These are phyloP conservation scores for Hyposmocoma kahamanoa DNA, from an alignment of 1,140 invertebrate species.

Conservation along the genomic window DNA sequence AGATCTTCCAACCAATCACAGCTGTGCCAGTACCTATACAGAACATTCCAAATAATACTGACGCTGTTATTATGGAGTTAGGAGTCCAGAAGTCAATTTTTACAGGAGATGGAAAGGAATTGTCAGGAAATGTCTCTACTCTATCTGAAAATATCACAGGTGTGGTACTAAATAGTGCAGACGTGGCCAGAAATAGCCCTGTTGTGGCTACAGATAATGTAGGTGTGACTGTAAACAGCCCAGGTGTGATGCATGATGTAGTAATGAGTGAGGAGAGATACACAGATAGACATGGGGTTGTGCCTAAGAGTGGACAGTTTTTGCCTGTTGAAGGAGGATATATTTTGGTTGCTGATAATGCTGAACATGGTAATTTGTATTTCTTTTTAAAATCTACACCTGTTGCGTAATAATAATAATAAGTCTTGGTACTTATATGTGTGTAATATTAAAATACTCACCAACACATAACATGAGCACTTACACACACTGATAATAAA, in stretches of 20 bases:
- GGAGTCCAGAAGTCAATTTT: conserved; percentile 17
- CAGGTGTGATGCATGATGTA: conserved; percentile 20
- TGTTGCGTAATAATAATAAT: too few relatives aligned
- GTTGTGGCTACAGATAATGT: background rate
- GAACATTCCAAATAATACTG: conserved; percentile 29
- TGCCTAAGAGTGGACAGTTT: conserved; percentile 38
- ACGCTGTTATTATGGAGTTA: conserved; percentile 44
- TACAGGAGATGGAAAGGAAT: background rate
- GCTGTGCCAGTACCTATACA: conserved; percentile 32
- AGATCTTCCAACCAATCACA: conserved; percentile 53
- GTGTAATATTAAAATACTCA: too few relatives aligned
- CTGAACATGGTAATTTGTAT: too few relatives aligned
- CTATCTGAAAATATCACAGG: too few relatives aligned
- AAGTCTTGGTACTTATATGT: too few relatives aligned
- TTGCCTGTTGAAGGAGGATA: conserved; percentile 62
- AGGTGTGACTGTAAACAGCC: background rate
- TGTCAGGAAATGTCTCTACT: too few relatives aligned
- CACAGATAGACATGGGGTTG: conserved; percentile 24
- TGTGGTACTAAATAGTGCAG: background rate
- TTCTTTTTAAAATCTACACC: too few relatives aligned
- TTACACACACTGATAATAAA: too few relatives aligned
- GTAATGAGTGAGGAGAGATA: conserved; percentile 39
- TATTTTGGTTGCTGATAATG: conserved; percentile 49
- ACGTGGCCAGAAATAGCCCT: background rate
- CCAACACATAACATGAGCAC: too few relatives aligned